Evolutionary conservation across 2,113 vertebrate species (phyloP).

Genomic region (Camelus bactrianus): DNA sequence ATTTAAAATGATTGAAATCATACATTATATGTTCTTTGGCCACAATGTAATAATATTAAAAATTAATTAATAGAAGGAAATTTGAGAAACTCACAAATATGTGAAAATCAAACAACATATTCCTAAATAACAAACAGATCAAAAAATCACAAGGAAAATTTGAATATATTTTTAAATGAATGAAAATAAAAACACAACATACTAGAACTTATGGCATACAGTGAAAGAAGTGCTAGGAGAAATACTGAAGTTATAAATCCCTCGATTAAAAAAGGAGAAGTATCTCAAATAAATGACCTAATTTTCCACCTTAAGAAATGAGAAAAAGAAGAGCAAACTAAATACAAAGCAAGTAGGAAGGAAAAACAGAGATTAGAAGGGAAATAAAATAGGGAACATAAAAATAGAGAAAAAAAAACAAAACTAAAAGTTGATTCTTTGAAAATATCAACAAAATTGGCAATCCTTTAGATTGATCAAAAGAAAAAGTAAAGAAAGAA

Average conservation of each 20-base stretch:
- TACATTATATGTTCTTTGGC: not conserved
- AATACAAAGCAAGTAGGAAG: not conserved
- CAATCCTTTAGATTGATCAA: not conserved
- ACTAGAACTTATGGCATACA: not conserved
- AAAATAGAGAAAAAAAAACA: not conserved
- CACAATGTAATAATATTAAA: not conserved
- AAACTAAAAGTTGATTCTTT: not conserved
- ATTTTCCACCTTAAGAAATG: not conserved
- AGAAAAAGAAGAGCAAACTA: not conserved
- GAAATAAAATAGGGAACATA: not conserved
- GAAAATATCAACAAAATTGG: not conserved
- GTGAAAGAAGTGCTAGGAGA: not conserved
- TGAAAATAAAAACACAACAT: not conserved
- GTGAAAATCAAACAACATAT: not conserved
- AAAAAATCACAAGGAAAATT: not conserved
- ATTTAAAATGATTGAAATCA: not conserved
- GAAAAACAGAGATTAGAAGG: not conserved
- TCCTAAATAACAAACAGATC: not conserved
- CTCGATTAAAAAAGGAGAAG: constrained; percentile 5
- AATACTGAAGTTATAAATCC: not conserved
- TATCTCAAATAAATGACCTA: not conserved
- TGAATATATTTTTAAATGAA: not conserved
- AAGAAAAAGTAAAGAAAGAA: not conserved
- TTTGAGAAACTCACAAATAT: not conserved
- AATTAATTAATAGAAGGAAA: not conserved